These are phyloP conservation scores for Portevinia maculata DNA, from an alignment of 2,888 invertebrate genomes.

Conservation along the genomic window DNA sequence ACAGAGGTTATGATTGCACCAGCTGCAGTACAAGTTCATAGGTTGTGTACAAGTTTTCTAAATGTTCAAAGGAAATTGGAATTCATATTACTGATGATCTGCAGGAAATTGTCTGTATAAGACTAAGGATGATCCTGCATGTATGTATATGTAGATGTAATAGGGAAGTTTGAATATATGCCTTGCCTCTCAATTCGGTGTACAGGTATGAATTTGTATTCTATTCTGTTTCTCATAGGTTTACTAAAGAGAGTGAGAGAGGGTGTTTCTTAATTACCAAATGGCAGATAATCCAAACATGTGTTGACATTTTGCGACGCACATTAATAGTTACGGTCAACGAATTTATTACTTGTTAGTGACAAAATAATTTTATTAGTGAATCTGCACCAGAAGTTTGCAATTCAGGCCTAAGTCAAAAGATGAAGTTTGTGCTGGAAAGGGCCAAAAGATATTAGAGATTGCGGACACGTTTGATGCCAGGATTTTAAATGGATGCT, in stretches of 20 bases:
- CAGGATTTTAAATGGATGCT: too few relatives aligned
- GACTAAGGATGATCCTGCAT: neutral
- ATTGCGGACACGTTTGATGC: too few relatives aligned
- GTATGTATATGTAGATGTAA: neutral
- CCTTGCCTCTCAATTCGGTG: too few relatives aligned
- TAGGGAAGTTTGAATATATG: slow-evolving; percentile 2
- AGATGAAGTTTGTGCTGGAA: too few relatives aligned
- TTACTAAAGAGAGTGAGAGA: too few relatives aligned
- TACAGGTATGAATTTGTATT: too few relatives aligned
- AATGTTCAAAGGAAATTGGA: slow-evolving; percentile 44
- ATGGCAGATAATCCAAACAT: neutral
- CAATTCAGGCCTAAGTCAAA: too few relatives aligned
- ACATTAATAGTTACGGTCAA: neutral
- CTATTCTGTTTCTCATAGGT: too few relatives aligned
- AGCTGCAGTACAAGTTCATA: slow-evolving; percentile 12
- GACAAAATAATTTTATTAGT: too few relatives aligned
- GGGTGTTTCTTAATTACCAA: neutral
- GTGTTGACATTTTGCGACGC: neutral
- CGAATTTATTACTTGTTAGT: too few relatives aligned
- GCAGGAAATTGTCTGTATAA: slow-evolving; percentile 18
- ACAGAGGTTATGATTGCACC: neutral
- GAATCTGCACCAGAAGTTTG: too few relatives aligned
- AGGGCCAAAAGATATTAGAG: too few relatives aligned
- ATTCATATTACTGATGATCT: slow-evolving; percentile 25
- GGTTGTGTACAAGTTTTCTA: slow-evolving; percentile 1